Base-by-base conservation (phyloP, 2,888 invertebrate genomes). In the Chrysomela aeneicollis region DNA sequence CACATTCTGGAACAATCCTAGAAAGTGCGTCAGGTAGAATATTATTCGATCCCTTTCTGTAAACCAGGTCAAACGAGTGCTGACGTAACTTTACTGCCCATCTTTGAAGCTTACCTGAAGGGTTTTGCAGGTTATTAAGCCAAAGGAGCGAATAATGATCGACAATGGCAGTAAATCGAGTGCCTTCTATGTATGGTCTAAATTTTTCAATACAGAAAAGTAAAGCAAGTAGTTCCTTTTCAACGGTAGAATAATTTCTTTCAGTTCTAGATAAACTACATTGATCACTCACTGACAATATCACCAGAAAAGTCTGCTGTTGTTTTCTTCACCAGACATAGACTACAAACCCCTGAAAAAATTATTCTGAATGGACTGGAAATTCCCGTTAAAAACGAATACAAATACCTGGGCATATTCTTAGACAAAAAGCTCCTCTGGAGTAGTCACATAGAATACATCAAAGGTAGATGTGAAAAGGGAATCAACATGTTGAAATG, bases 171-270 rank as follows among this genome's bases (percentile, higher is more conserved):
- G 46, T 72, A 64, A 77, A 76, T 15, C 51, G 22, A 22, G 9
- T 9, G 8, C 51, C 72, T 60, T 74, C 73, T 0, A 72, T 51
- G 49, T 69, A 75, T n/a, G 65, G 61, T 50, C 63, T 46, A 22
- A 63, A 73, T 59, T 68, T 72, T 53, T 71, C 68, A n/a, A 72
- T 63, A 8, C 60, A 61, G 50, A 73, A 73, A 4, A 77, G 5
- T 19, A 76, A 65, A 1, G 71, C 74, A 3, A 74, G 57, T 37
- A 71, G 61, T 63, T 78, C 77, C 46, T 64, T 17, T 61, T 78
- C 76, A 6, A 72, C 72, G 1, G 72, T 68, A 1, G 72, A 59
- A 60, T 69, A 75, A 42, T 76, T 77, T 18, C 71, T 26, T 64
- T 77, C 76, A 0, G 68, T 60, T 12, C 63, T 54, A 4, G 68